Evolutionary conservation across 2,797 vertebrate species (phyloP), one percentile per base, ranked within the genome.

Genomic region (Lepus townsendii): DNA sequence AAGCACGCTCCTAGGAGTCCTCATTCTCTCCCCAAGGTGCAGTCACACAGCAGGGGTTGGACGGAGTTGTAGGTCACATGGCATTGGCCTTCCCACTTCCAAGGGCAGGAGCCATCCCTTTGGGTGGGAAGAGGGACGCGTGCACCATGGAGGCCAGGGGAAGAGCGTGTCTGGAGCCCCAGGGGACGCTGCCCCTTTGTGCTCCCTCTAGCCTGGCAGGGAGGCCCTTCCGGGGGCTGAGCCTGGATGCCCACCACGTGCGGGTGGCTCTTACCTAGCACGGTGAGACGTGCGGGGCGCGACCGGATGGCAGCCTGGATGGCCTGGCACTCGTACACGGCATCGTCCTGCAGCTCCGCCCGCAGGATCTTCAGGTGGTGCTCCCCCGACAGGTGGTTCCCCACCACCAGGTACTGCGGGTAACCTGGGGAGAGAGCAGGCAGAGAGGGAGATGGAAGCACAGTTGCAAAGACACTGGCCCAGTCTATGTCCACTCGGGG

Each of bases 291-390:
- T 47, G 99, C 99, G 0, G 99, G 99, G 87, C 99, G 98, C 85
- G 99, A 99, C 93, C 99, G 99, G 98, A 99, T 99, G 97, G 99
- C 99, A 0, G 99, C 99, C 93, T 99, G 99, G 97, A 99, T 99
- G 82, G 99, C 99, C 98, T 99, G 99, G 95, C 99, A 99, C 97
- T 99, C 99, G 0, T 99, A 99, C 83, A 99, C 98, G 0, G 99
- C 99, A 0, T 99, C 99, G 60, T 99, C 99, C 95, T 99, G 99
- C 83, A 99, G 98, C 97, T 99, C 99, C 1, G 99, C 99, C 8
- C 98, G 98, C 97, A 99, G 98, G 97, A 99, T 99, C 80, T 99
- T 99, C 97, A 99, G 95, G 98, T 99, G 99, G 96, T 99, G 99
- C 90, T 99, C 99, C 0, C 99, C 99, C 0, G 99, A 99, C 30